Evolutionary conservation across 64 coral and sea anemone species (phyloP), one percentile per base, ranked within the genome.

Genomic region (Astreopora myriophthalma): DNA sequence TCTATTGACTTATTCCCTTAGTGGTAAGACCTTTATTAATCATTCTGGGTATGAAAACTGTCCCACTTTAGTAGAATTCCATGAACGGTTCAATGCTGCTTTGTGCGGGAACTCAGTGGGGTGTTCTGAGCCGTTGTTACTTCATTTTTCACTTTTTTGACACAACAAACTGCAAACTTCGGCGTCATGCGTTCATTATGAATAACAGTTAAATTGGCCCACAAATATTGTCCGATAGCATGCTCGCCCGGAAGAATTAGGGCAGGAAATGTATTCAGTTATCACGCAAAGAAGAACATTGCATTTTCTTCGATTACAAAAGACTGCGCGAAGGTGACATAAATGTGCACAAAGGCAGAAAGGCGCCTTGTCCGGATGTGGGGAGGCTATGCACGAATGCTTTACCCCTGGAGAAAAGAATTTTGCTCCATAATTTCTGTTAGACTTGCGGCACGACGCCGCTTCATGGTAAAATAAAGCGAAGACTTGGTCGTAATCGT

Each of bases 121-220:
- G 79, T 27, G 58, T 38, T 32, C 38, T 9, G 31, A 22, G 19
- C 61, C 55, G 57, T 83, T 83, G 20, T 83, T 83, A 83, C 55
- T 83, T 83, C 57, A 83, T 83, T 83, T 83, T 83, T 83, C 57
- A 83, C 19, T 83, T 64, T 73, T 83, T 65, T 83, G 79, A 83
- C 79, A 83, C 79, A 80, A 80, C 52, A 28, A 24, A 80, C 51
- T 52, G 9, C 33, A 37, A 63, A 63, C 79, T n/a, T 65, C 79
- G 48, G 33, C 79, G 22, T 19, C 33, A 39, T 64, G 32, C 55
- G 57, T 65, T 24, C 29, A 83, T 63, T 39, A 64, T 40, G 57
- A 83, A 83, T 83, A 83, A 83, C 65, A 39, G 61, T 57, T 66
- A 34, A 83, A 83, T 64, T 83, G 34, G 31, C 19, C 20, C 34